phyloP scores from a whole-genome alignment of 1,140 invertebrate genomes.

The Habropoda laboriosa region DNA sequence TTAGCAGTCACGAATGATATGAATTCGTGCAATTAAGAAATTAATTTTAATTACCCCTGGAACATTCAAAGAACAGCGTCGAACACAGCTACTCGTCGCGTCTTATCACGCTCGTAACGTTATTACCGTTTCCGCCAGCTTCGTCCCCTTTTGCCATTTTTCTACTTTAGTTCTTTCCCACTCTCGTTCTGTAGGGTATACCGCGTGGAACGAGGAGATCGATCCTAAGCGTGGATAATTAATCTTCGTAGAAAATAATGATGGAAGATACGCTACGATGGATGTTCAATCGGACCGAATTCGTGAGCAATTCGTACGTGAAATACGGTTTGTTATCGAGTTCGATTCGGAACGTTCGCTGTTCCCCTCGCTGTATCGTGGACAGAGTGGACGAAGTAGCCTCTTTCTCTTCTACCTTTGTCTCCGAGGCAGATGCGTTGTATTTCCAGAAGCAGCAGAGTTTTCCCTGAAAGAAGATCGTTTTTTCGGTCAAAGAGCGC shows the following conservation, averaged over 20 bases:
- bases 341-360: background rate
- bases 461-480: background rate
- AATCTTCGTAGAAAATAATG: conserved; percentile 12
- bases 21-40: conserved; percentile 15
- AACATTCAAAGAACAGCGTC: background rate
- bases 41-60: background rate
- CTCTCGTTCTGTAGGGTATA: too few relatives aligned
- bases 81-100: background rate
- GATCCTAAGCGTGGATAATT: conserved; percentile 20
- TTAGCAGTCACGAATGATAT: background rate
- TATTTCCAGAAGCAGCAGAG: too few relatives aligned
- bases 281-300: background rate
- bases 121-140: background rate
- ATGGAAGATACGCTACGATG: background rate
- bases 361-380: background rate
- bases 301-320: background rate
- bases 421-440: too few relatives aligned
- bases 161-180: background rate
- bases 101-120: background rate
- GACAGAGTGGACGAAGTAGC: background rate
- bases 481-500: background rate
- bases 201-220: background rate
- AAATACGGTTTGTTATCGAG: background rate
- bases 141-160: too few relatives aligned
- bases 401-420: background rate